phyloP scores from a whole-genome alignment of 1,140 invertebrate genomes.

The Euschistus heros region DNA sequence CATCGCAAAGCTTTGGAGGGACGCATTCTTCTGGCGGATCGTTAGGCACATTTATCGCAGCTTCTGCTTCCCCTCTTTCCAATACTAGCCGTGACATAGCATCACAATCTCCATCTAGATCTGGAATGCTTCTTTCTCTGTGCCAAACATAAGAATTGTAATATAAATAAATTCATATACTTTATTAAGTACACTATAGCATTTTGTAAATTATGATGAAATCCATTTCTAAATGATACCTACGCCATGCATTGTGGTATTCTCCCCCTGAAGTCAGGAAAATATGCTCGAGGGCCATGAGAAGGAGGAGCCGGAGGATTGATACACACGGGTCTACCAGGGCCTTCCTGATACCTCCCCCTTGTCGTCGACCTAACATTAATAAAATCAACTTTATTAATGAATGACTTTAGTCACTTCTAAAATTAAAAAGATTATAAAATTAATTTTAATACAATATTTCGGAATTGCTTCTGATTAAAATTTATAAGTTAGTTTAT shows the following conservation, averaged over 20 bases:
- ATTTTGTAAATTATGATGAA: background rate
- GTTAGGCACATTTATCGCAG: conserved; percentile 31
- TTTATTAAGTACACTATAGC: background rate
- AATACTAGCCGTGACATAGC: conserved; percentile 43
- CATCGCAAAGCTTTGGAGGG: conserved; percentile 70
- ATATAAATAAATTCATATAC: background rate
- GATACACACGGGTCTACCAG: conserved; percentile 66
- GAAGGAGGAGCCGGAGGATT: conserved; percentile 50
- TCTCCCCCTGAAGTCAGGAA: conserved; percentile 70
- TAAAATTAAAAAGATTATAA: too few relatives aligned
- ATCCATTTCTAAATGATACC: conserved; percentile 34
- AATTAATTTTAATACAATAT: too few relatives aligned
- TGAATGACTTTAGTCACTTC: background rate
- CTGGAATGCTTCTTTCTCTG: conserved; percentile 75
- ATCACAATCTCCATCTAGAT: conserved; percentile 51
- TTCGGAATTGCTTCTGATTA: too few relatives aligned
- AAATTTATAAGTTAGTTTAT: too few relatives aligned
- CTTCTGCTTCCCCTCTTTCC: conserved; percentile 36
- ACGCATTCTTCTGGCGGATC: conserved; percentile 52
- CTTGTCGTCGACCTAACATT: conserved; percentile 45
- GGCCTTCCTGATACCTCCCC: conserved; percentile 31
- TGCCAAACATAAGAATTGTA: conserved; percentile 22
- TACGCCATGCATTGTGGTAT: conserved; percentile 72
- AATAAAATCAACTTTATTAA: background rate
- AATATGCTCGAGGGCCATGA: conserved; percentile 60